Evolutionary conservation across 1,140 invertebrate genomes (phyloP).

Genomic region (Conopomorpha cramerella): DNA sequence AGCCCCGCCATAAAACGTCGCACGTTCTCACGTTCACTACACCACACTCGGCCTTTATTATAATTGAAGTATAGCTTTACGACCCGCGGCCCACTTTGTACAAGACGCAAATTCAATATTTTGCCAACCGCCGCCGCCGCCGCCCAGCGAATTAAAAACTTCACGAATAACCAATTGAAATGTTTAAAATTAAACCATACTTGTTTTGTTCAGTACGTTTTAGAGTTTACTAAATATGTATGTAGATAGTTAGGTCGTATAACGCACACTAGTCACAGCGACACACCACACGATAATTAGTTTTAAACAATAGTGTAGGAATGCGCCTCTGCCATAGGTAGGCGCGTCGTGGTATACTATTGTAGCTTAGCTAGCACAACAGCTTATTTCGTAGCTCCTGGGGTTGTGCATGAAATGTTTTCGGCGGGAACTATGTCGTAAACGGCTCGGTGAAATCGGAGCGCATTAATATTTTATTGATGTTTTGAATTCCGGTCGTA

Average conservation of each 20-base stretch:
- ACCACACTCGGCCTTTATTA: conserved; percentile 39
- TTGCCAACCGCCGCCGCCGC: conserved; percentile 5
- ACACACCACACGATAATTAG: too few species aligned
- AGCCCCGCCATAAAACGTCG: conserved; percentile 34
- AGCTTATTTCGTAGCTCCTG: background rate
- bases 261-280: too few species aligned
- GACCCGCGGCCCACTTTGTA: conserved; percentile 18
- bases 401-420: background rate
- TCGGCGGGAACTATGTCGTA: background rate
- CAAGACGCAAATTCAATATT: conserved; percentile 29
- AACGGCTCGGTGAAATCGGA: background rate
- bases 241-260: too few species aligned
- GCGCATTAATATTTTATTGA: background rate
- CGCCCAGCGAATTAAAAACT: background rate
- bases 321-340: too few species aligned
- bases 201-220: too few species aligned
- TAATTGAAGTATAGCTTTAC: conserved; percentile 48
- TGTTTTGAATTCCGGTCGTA: conserved; percentile 1
- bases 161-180: too few species aligned
- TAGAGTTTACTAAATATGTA: too few species aligned
- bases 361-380: too few species aligned
- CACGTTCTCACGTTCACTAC: conserved; percentile 31
- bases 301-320: too few species aligned
- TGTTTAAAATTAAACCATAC: too few species aligned
- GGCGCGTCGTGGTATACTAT: too few species aligned